phyloP scores from a whole-genome alignment of 1,140 invertebrate species.

The Akabosia matsudoensis region DNA sequence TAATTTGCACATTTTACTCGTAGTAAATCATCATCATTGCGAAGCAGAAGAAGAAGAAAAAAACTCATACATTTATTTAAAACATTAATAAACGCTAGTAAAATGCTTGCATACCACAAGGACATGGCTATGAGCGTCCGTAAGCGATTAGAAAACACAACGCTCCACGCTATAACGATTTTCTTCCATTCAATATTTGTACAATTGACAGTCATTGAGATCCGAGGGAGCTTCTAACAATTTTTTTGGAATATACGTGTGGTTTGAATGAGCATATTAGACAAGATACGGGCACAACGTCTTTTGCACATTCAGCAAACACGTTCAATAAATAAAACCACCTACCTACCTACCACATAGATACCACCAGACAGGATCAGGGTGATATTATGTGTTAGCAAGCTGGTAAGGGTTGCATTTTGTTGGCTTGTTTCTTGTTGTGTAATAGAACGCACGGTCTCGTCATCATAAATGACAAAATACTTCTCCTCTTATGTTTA shows the following conservation, averaged over 20 bases:
- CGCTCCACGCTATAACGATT: neutral
- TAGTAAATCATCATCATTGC: slow-evolving; percentile 1
- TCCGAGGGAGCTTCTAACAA: neutral
- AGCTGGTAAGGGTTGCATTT: slow-evolving; percentile 3
- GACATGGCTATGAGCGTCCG: too few relatives aligned
- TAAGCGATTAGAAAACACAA: neutral
- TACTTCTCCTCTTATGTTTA: neutral
- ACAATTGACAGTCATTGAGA: neutral
- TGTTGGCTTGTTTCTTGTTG: slow-evolving; percentile 8
- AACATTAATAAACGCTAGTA: neutral
- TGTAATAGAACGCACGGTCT: neutral
- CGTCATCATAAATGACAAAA: slow-evolving; percentile 4
- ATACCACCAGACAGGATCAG: neutral
- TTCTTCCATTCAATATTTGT: slow-evolving; percentile 3
- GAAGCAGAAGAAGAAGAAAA: too few relatives aligned
- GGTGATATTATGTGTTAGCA: slow-evolving; percentile 3
- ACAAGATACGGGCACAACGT: neutral
- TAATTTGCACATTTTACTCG: slow-evolving; percentile 15
- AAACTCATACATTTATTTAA: neutral
- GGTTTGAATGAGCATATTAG: neutral
- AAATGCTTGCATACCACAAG: too few relatives aligned
- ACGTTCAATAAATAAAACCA: slow-evolving; percentile 3
- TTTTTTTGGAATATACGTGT: neutral
- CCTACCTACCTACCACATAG: slow-evolving; percentile 22
- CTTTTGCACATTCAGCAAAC: neutral